phyloP scores from a whole-genome alignment of 2,797 vertebrate genomes.

The Crax fasciolata region DNA sequence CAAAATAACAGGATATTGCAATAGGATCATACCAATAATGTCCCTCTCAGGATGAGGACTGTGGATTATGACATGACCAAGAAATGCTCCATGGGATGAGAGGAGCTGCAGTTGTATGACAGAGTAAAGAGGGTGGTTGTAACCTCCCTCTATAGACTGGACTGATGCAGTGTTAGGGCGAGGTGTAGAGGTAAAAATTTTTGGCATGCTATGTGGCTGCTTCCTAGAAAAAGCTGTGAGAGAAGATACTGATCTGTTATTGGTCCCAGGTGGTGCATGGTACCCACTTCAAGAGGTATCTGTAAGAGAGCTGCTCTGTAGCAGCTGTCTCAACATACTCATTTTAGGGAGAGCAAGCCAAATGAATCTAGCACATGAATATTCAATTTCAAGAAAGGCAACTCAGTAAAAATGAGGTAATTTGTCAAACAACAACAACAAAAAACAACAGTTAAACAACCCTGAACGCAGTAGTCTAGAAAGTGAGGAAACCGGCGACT shows the following conservation, averaged over 20 bases:
- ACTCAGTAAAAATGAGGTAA: conserved; percentile 6
- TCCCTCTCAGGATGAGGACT: neutral
- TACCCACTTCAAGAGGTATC: neutral
- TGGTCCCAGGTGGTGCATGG: neutral
- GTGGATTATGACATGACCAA: neutral
- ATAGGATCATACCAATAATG: neutral
- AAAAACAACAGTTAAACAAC: neutral
- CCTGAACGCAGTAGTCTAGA: neutral
- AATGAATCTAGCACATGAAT: conserved; percentile 36
- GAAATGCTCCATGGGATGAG: neutral
- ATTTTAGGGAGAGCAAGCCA: conserved; percentile 18
- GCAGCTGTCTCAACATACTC: neutral
- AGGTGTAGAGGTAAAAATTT: neutral
- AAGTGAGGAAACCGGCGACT: conserved; percentile 1
- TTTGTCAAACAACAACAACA: neutral
- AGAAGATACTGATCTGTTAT: neutral
- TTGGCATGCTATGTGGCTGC: neutral
- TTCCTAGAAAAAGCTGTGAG: neutral
- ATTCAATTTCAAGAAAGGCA: conserved; percentile 15
- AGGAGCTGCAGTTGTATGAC: neutral
- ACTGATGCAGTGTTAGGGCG: neutral
- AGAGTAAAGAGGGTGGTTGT: neutral
- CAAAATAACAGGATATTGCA: neutral
- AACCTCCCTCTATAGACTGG: rapidly evolving
- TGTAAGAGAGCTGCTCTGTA: neutral